A percentile compares a stretch with the other conserved stretches of the same genome.
Evolutionary conservation across 2,797 vertebrate genomes (phyloP).

Genomic region (Rhynchonycteris naso): DNA sequence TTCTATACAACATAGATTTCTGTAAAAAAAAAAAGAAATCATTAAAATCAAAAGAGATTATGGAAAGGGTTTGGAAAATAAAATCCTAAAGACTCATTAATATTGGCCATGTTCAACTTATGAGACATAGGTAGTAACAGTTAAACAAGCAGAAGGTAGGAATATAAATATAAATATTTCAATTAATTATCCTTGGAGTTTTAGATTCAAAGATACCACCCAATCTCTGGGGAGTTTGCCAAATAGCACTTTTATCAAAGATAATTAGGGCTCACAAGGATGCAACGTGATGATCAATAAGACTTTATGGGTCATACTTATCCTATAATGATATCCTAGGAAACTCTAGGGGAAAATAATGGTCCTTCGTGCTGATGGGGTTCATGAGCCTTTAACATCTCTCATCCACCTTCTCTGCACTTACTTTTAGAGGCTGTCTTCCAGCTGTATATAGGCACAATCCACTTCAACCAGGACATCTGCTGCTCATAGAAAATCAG

Average conservation of each 20-base stretch:
- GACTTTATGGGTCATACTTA: conserved; percentile 56
- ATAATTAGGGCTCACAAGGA: conserved; percentile 67
- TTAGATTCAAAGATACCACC: conserved; percentile 6
- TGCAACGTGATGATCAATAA: conserved; percentile 72
- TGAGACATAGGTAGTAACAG: neutral
- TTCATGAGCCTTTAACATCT: neutral
- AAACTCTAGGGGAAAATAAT: conserved; percentile 56
- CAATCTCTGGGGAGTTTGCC: neutral
- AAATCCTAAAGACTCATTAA: neutral
- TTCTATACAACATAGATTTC: neutral
- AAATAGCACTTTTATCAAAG: conserved; percentile 9
- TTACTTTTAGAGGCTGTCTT: neutral
- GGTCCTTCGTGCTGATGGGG: neutral
- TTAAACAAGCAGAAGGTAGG: neutral
- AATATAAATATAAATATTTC: conserved; percentile 61
- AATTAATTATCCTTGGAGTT: conserved; percentile 18
- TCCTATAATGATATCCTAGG: conserved; percentile 29
- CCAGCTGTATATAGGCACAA: neutral
- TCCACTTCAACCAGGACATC: neutral
- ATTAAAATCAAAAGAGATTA: neutral
- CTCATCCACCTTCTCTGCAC: neutral
- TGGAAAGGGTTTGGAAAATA: neutral
- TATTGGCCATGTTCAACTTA: neutral
- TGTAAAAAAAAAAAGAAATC: neutral
- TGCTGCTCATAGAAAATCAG: neutral